Base-by-base conservation (phyloP, 2,797 vertebrate species). In the Tokudaia tokunoshimensis region DNA sequence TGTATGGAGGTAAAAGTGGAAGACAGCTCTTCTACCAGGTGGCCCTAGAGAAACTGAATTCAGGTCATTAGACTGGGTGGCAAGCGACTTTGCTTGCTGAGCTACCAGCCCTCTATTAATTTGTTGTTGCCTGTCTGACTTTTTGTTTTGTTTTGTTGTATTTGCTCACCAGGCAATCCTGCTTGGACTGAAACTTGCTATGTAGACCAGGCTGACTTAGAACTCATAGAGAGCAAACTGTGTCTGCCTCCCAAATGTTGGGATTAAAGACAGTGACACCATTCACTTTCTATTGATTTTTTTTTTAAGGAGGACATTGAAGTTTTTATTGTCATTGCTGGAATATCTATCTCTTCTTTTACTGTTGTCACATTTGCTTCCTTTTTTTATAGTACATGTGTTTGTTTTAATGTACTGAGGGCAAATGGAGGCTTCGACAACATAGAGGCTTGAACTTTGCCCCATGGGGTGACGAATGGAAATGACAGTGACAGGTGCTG, bases 391-490 rank as follows among this genome's bases (percentile, higher is more conserved):
- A 88, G 50, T 1, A 29, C 13, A 19, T 29, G n/a, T 79, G 11
- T 89, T 93, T 88, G 13, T 81, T 94, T 96, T 65, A 78, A 72
- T 72, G 41, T 13, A 47, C n/a, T 34, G 37, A 47, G 6, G 31
- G 26, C 87, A 52, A 78, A 85, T 34, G 93, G 52, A 96, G 24
- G 26, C 59, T 84, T 88, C n/a, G 20, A 65, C 88, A 70, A 85
- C 87, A 84, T 41, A 74, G 74, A 88, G 52, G 59, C 12, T 52
- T 82, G 41, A 74, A 79, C 92, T 97, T 96, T 89, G 96, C 55
- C 12, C 47, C 34, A 57, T 61, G 12, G 29, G 31, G 11, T 95
- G 17, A 95, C n/a, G 90, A 91, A 47, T 59, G 44, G 19, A 44
- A 41, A 61, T 9, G 3, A 70, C 10, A 41, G 1, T 63, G 44